Evolutionary conservation across 2,113 vertebrate species (phyloP).

Genomic region (Turnix velox): DNA sequence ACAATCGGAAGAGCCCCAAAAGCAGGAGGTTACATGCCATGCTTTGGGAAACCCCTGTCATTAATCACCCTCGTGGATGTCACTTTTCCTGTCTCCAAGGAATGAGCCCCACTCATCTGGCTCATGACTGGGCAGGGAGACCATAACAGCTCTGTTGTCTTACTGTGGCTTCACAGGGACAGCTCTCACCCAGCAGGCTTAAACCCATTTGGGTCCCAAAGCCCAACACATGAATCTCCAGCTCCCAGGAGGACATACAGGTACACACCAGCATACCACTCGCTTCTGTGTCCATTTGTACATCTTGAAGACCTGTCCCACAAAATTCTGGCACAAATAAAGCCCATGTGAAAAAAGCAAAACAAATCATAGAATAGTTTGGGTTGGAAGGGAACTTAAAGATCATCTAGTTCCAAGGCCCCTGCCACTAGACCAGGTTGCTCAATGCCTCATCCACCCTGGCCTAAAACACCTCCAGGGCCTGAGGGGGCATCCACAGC

Average conservation of each 20-base stretch:
- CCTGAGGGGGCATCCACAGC: no score
- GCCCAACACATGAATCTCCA: accelerated
- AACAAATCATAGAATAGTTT: no score
- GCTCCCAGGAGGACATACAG: background rate
- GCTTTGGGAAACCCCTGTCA: background rate
- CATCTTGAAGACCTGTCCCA: background rate
- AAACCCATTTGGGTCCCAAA: background rate
- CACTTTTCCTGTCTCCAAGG: background rate
- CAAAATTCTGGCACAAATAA: background rate
- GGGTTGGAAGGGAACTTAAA: no score
- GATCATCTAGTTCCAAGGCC: no score
- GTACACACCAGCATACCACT: background rate
- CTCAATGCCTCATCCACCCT: no score
- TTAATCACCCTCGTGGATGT: background rate
- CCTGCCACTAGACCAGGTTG: no score
- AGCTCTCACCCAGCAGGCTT: background rate
- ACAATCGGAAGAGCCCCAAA: background rate
- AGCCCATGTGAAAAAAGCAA: accelerated
- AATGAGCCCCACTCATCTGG: background rate
- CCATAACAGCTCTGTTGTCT: accelerated
- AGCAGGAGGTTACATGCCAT: background rate
- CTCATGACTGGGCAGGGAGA: background rate
- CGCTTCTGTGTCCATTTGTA: background rate
- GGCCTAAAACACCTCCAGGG: no score
- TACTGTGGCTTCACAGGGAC: background rate